Evolutionary conservation across 2,797 vertebrate species (phyloP).

Genomic region (Periophthalmus magnuspinnatus): DNA sequence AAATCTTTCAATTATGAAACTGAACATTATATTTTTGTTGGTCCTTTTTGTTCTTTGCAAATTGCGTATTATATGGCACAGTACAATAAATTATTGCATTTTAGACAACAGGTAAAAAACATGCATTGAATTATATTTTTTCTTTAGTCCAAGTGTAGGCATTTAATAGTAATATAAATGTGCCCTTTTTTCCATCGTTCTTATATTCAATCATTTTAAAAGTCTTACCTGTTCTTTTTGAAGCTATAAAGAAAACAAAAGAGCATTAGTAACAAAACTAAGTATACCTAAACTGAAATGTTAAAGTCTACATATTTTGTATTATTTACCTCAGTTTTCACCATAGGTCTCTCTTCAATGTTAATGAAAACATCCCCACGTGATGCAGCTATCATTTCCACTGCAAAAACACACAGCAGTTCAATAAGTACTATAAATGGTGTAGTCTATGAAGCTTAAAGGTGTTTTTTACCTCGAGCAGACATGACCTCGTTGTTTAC

Average conservation of each 20-base stretch:
- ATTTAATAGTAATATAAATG: not conserved
- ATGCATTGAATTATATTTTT: no score
- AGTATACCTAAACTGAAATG: no score
- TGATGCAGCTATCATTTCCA: slow-evolving; percentile 82
- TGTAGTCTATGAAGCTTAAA: not conserved
- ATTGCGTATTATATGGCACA: no score
- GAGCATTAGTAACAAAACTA: not conserved
- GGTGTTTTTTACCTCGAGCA: slow-evolving; percentile 81
- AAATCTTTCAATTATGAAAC: not conserved
- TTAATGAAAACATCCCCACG: slow-evolving; percentile 83
- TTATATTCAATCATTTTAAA: not conserved
- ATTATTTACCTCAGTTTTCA: slow-evolving; percentile 83
- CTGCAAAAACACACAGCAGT: slow-evolving; percentile 44
- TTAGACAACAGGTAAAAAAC: no score
- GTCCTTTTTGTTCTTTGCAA: no score
- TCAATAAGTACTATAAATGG: not conserved
- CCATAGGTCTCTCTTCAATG: slow-evolving; percentile 84
- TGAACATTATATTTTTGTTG: no score
- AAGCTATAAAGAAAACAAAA: slow-evolving; percentile 46
- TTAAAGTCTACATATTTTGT: not conserved
- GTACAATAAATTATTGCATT: no score
- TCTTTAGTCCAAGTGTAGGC: not conserved
- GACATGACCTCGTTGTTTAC: slow-evolving; percentile 74
- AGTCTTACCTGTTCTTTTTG: slow-evolving; percentile 67
- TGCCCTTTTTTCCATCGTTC: no score